phyloP scores from a whole-genome alignment of 2,113 vertebrate genomes.

The Upupa epops region DNA sequence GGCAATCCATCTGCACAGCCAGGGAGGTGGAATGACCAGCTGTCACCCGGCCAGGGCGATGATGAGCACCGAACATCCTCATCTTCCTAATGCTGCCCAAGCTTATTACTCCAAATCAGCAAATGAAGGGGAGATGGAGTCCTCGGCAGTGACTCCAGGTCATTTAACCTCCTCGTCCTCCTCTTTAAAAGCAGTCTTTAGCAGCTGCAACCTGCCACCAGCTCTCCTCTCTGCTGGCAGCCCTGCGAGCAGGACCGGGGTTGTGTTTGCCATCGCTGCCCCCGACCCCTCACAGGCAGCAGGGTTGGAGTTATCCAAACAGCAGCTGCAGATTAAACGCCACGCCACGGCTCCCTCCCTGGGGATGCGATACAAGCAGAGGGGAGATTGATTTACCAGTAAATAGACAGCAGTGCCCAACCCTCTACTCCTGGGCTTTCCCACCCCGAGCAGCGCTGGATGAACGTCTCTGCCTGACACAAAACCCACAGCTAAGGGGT shows the following conservation, averaged over 20 bases:
- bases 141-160: not conserved
- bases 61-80: not conserved
- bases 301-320: not conserved
- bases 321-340: not conserved
- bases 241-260: not conserved
- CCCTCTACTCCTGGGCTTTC: not conserved
- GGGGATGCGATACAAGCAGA: not conserved
- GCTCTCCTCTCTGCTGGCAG: not conserved
- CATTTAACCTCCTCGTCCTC: not conserved
- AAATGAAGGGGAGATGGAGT: not conserved
- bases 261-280: not conserved
- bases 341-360: not conserved
- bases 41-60: not conserved
- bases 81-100: not conserved
- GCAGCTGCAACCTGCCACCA: not conserved
- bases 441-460: accelerated
- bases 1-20: not conserved
- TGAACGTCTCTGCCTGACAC: not conserved
- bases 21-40: not conserved
- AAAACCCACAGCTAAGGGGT: not conserved
- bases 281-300: not conserved
- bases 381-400: not conserved
- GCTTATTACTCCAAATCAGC: conserved; percentile 15
- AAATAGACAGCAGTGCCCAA: not conserved
- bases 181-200: not conserved